phyloP scores from a whole-genome alignment of 2,113 vertebrate genomes.

The Puma concolor region DNA sequence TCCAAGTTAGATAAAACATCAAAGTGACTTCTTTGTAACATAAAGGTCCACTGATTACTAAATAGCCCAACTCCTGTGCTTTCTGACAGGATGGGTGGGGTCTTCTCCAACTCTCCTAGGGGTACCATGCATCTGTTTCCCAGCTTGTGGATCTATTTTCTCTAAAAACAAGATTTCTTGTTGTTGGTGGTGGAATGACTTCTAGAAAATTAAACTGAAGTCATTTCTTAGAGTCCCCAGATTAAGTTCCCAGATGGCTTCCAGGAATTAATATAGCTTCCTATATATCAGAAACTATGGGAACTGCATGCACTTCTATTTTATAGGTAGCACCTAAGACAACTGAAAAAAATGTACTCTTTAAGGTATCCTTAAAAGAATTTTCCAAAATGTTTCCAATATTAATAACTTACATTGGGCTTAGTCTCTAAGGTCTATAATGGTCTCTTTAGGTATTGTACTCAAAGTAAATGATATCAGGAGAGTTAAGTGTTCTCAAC shows the following conservation, averaged over 20 bases:
- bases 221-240: neutral
- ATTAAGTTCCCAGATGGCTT: neutral
- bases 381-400: neutral
- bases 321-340: neutral
- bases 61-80: neutral
- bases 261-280: neutral
- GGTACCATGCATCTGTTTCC: neutral
- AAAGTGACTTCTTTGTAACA: neutral
- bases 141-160: neutral
- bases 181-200: neutral
- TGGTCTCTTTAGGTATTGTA: neutral
- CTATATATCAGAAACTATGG: neutral
- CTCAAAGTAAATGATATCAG: neutral
- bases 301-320: neutral
- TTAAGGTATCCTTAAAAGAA: neutral
- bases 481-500: neutral
- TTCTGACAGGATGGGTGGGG: neutral
- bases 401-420: neutral
- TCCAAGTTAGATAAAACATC: neutral
- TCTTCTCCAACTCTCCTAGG: neutral
- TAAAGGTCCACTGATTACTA: neutral
- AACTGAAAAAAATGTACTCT: neutral
- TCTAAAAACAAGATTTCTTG: neutral
- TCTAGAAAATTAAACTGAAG: constrained; percentile 6
- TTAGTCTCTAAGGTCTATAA: neutral